Percentiles rank a stretch among this genome's conserved stretches.
phyloP scores from a whole-genome alignment of 2,888 invertebrate genomes.

The Cordilura impudica region DNA sequence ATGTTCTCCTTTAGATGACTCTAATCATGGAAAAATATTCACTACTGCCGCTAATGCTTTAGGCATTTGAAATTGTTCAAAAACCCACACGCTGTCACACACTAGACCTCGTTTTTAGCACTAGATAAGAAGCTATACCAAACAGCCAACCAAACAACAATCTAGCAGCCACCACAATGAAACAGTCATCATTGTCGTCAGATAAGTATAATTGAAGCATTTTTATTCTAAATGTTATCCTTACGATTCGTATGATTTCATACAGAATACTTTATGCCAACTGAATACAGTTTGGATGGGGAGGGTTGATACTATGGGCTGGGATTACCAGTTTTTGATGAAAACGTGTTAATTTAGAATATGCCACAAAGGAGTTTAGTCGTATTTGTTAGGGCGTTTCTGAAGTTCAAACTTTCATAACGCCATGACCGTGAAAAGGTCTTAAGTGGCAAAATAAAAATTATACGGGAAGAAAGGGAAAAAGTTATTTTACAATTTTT shows the following conservation, averaged over 20 bases:
- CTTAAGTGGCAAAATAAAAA: too few relatives aligned
- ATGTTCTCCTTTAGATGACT: slow-evolving; percentile 5
- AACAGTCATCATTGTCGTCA: slow-evolving; percentile 60
- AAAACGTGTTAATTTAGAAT: too few relatives aligned
- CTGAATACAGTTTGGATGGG: background rate
- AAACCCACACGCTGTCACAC: background rate
- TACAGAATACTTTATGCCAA: slow-evolving; percentile 65
- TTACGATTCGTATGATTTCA: slow-evolving; percentile 56
- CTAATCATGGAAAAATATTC: slow-evolving; percentile 40
- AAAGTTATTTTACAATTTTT: too few relatives aligned
- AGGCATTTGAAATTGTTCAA: slow-evolving; percentile 42
- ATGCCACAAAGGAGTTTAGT: too few relatives aligned
- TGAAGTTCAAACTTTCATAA: too few relatives aligned
- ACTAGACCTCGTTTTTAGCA: slow-evolving; percentile 42
- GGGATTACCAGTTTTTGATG: background rate
- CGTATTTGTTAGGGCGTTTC: too few relatives aligned
- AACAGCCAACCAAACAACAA: slow-evolving; percentile 18
- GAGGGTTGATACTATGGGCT: background rate
- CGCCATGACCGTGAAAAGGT: too few relatives aligned
- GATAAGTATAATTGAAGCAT: slow-evolving; percentile 65
- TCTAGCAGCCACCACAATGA: slow-evolving; percentile 8
- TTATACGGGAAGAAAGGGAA: too few relatives aligned
- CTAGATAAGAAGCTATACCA: slow-evolving; percentile 42
- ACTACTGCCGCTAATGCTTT: slow-evolving; percentile 50
- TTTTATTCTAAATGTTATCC: slow-evolving; percentile 72